These are phyloP conservation scores for Theodoxus fluviatilis DNA, from an alignment of 2,888 invertebrate genomes.

Conservation along the genomic window DNA sequence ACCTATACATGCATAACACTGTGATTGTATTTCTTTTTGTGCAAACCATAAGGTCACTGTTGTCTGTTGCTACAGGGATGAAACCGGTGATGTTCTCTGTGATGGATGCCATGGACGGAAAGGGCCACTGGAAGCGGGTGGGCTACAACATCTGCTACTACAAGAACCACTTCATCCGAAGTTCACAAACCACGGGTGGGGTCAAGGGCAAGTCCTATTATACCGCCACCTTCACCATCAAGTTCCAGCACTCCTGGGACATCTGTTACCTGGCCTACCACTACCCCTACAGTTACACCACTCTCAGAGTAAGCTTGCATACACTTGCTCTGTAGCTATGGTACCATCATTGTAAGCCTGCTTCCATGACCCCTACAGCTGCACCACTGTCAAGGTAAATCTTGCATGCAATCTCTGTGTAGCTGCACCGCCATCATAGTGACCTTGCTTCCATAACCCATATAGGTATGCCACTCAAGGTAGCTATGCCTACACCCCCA, in stretches of 20 bases:
- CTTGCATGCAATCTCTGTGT: too few relatives aligned
- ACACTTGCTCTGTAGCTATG: not conserved
- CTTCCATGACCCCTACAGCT: too few relatives aligned
- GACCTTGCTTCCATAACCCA: too few relatives aligned
- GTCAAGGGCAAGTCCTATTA: slow-evolving; percentile 70
- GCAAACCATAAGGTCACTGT: too few relatives aligned
- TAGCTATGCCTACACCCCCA: too few relatives aligned
- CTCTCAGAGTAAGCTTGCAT: slow-evolving; percentile 76
- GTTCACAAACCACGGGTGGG: slow-evolving; percentile 65
- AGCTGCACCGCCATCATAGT: too few relatives aligned
- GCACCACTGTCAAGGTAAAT: too few relatives aligned
- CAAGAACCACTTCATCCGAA: slow-evolving; percentile 71
- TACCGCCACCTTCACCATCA: slow-evolving; percentile 81
- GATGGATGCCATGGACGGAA: slow-evolving; percentile 71
- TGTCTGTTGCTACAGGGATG: slow-evolving; percentile 72
- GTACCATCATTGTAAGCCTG: too few relatives aligned
- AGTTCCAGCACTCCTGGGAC: slow-evolving; percentile 78
- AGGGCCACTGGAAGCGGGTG: slow-evolving; percentile 74
- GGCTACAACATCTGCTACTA: slow-evolving; percentile 84
- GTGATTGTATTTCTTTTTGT: too few relatives aligned
- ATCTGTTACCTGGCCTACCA: slow-evolving; percentile 87
- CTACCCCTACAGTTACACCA: slow-evolving; percentile 84
- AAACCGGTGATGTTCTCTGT: slow-evolving; percentile 88
- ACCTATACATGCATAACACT: too few relatives aligned
- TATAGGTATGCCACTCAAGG: too few relatives aligned